Conservation (phyloP, 2,113 vertebrate species). For the Chamaea fasciata region DNA sequence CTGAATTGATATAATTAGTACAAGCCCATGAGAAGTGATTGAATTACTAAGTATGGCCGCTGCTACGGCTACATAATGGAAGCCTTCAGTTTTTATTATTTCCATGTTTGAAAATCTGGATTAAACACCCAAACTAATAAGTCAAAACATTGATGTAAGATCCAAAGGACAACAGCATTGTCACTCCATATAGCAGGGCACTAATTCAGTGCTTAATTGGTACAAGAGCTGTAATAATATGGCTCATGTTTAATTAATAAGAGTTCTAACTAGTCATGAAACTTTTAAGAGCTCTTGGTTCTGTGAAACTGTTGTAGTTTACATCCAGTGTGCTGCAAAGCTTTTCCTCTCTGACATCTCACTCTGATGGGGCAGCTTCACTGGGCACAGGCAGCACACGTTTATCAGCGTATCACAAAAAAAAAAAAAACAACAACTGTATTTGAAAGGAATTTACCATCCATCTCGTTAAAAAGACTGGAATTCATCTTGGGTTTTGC, state of each 20-base stretch:
- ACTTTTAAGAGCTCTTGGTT: conserved; percentile 18
- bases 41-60: neutral
- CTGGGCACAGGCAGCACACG: neutral
- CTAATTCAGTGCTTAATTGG: conserved; percentile 27
- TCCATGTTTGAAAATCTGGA: conserved; percentile 22
- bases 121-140: conserved; percentile 42
- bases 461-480: neutral
- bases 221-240: conserved; percentile 27
- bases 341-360: neutral
- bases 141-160: neutral
- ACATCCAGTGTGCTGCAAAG: neutral
- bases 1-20: conserved; percentile 2
- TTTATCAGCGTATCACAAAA: neutral
- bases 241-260: conserved; percentile 56
- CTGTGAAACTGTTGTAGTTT: neutral
- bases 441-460: neutral
- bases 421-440: neutral
- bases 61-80: neutral
- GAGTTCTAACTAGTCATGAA: conserved; percentile 24
- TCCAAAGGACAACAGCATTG: neutral
- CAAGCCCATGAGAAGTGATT: conserved; percentile 10
- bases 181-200: neutral
- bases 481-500: neutral
- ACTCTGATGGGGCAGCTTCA: neutral
- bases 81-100: conserved; percentile 51